A percentile compares a stretch with the other conserved stretches of the same genome.
These are phyloP conservation scores for Exocentrus adspersus DNA, from an alignment of 2,888 invertebrate species.

Conservation along the genomic window DNA sequence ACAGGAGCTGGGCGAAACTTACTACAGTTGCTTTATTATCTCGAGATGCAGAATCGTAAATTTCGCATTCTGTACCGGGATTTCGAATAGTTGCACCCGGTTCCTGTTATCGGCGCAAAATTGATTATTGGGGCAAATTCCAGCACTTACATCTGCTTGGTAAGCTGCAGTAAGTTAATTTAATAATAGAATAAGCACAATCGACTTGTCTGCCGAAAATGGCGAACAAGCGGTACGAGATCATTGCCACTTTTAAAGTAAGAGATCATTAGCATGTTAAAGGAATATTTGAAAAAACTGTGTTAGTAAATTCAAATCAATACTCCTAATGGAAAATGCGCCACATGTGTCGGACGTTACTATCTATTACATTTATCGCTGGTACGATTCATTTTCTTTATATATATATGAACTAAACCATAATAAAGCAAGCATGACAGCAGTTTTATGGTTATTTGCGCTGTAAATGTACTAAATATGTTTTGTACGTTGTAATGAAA, in stretches of 20 bases:
- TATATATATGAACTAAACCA: background rate
- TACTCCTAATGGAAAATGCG: too few species aligned
- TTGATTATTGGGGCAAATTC: constrained; percentile 4
- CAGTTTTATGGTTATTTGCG: background rate
- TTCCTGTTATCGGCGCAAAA: background rate
- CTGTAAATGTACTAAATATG: background rate
- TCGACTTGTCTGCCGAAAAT: too few species aligned
- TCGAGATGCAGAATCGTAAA: constrained; percentile 1
- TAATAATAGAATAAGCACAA: background rate
- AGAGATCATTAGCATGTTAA: too few species aligned
- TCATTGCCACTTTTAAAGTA: too few species aligned
- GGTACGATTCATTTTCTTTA: background rate
- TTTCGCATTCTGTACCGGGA: background rate
- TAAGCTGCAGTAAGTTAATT: background rate
- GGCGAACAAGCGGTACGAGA: too few species aligned
- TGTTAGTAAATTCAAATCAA: too few species aligned
- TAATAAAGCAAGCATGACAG: background rate
- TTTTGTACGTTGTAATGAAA: background rate
- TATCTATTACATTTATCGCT: background rate
- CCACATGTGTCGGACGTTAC: too few species aligned
- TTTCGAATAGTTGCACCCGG: constrained; percentile 2
- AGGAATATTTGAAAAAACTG: too few species aligned
- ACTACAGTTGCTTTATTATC: constrained; percentile 1
- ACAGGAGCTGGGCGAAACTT: background rate
- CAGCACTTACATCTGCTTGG: constrained; percentile 2